These are phyloP conservation scores for Tromatobia lineatoria DNA, from an alignment of 2,888 invertebrate species.

Conservation along the genomic window DNA sequence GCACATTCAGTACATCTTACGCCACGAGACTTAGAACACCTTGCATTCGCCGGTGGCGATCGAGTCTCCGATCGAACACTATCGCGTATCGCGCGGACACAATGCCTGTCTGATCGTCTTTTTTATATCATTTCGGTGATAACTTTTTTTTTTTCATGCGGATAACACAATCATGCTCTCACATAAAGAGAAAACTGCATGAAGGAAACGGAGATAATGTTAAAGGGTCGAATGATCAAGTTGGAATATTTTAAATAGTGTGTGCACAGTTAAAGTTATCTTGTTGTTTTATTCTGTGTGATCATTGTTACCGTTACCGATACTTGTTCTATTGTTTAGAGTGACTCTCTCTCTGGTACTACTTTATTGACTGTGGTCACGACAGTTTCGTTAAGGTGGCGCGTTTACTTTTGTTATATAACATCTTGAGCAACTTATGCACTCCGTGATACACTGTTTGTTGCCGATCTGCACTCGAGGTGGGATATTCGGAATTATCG, in stretches of 20 bases:
- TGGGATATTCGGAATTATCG: neutral
- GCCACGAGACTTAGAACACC: constrained; percentile 74
- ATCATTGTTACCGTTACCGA: too few relatives aligned
- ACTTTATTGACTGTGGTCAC: neutral
- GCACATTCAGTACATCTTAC: constrained; percentile 80
- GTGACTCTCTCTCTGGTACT: neutral
- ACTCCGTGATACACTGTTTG: neutral
- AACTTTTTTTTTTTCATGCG: neutral
- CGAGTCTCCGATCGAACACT: neutral
- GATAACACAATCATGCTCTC: neutral
- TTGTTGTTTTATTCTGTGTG: too few relatives aligned
- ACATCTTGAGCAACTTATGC: neutral
- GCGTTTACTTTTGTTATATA: neutral
- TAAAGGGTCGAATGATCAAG: too few relatives aligned
- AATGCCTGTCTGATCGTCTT: neutral
- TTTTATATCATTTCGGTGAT: neutral
- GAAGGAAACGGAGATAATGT: too few relatives aligned
- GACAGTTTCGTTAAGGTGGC: neutral
- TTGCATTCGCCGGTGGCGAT: constrained; percentile 35
- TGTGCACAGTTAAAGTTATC: too few relatives aligned
- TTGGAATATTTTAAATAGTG: too few relatives aligned
- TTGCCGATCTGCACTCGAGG: neutral
- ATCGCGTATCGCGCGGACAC: neutral
- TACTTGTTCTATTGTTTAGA: neutral
- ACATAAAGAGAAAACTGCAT: too few relatives aligned